These are phyloP conservation scores for Dorcus parallelipipedus DNA, from an alignment of 2,888 invertebrate species.

Conservation along the genomic window DNA sequence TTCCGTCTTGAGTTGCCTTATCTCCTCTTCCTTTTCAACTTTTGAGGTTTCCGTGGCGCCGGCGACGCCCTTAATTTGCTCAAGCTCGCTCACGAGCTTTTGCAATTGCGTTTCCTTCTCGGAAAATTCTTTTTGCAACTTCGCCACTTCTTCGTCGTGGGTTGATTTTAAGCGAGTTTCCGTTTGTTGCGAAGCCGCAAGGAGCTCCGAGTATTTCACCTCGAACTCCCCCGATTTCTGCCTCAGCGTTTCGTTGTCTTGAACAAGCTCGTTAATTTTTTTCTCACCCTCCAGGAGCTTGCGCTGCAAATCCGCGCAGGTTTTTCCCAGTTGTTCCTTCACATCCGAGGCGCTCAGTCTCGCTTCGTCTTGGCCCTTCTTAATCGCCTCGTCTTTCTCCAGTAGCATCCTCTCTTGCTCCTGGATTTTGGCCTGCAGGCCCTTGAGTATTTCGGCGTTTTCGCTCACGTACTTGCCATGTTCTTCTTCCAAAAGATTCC, in stretches of 20 bases:
- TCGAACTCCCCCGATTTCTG: conserved; percentile 12
- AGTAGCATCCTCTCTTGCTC: conserved; percentile 19
- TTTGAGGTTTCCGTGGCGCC: conserved; percentile 27
- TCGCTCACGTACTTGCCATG: conserved; percentile 13
- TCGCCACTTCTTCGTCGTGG: conserved; percentile 10
- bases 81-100: conserved; percentile 30
- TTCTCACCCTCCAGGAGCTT: conserved; percentile 7
- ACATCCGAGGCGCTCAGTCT: conserved; percentile 12
- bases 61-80: conserved; percentile 34
- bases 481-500: conserved; percentile 15
- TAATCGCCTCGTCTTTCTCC: conserved; percentile 4
- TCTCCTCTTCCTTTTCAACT: conserved; percentile 34
- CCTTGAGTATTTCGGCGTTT: conserved; percentile 30
- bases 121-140: conserved; percentile 5
- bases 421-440: conserved; percentile 51
- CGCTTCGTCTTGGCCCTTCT: conserved; percentile 15
- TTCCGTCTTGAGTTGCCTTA: conserved; percentile 30
- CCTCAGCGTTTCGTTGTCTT: conserved; percentile 14
- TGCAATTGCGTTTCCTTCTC: conserved; percentile 29
- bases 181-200: conserved; percentile 3
- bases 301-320: conserved; percentile 8
- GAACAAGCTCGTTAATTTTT: conserved; percentile 12
- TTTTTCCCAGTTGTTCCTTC: conserved; percentile 11
- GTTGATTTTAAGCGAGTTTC: conserved; percentile 15
- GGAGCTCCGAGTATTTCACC: background rate